A percentile compares a stretch with the other conserved stretches of the same genome.
phyloP scores from a whole-genome alignment of 2,113 vertebrate genomes.

The Pelmatolapia mariae region DNA sequence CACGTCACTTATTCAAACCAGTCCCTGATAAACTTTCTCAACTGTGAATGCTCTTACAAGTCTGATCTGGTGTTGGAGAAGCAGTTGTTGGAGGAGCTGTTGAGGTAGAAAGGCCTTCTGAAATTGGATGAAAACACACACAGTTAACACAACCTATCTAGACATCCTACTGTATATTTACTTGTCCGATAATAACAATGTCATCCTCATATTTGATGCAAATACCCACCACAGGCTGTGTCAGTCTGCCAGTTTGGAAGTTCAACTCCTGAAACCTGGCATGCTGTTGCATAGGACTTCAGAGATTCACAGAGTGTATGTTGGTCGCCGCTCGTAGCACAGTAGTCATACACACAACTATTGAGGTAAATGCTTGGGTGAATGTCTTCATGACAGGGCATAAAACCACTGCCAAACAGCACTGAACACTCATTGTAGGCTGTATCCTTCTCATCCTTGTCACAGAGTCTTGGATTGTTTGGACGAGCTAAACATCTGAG shows the following conservation, averaged over 20 bases:
- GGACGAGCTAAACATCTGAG: conserved; percentile 59
- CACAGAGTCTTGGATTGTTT: conserved; percentile 47
- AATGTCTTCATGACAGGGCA: conserved; percentile 61
- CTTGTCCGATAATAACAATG: neutral
- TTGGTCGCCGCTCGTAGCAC: conserved; percentile 51
- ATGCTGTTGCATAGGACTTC: conserved; percentile 70
- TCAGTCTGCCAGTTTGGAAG: conserved; percentile 62
- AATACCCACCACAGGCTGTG: conserved; percentile 68
- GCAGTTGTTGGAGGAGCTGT: neutral
- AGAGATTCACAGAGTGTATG: conserved; percentile 67
- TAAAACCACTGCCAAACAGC: conserved; percentile 55
- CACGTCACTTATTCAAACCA: neutral
- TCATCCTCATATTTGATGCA: neutral
- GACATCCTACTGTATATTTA: neutral
- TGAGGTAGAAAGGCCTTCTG: conserved; percentile 12
- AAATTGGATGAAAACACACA: neutral
- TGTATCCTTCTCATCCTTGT: conserved; percentile 18
- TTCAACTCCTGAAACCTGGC: conserved; percentile 62
- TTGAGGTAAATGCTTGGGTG: conserved; percentile 62
- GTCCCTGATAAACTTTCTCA: neutral
- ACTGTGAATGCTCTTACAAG: conserved; percentile 38
- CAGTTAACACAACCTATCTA: neutral
- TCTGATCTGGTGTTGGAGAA: conserved; percentile 32
- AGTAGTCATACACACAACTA: conserved; percentile 73
- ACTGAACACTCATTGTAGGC: conserved; percentile 58